Evolutionary conservation across 2,888 invertebrate species (phyloP).

Genomic region (Nycteola revayana): DNA sequence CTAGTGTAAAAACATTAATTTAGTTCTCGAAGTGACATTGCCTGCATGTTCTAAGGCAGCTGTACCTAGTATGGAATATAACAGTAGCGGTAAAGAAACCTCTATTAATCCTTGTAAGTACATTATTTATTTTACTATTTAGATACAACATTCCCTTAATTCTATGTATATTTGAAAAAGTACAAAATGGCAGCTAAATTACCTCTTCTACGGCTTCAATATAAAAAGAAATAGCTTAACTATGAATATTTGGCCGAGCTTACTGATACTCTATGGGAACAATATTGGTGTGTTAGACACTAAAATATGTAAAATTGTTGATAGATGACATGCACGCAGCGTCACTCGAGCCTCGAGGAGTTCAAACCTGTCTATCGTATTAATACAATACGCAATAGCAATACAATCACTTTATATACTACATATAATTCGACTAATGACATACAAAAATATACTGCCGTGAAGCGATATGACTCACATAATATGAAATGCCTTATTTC

Average conservation of each 20-base stretch:
- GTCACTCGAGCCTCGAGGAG: constrained; percentile 19
- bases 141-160: constrained; percentile 48
- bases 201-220: constrained; percentile 44
- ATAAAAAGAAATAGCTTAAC: constrained; percentile 37
- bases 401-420: constrained; percentile 29
- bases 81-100: constrained; percentile 43
- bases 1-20: constrained; percentile 24
- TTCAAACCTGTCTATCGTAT: constrained; percentile 44
- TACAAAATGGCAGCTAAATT: constrained; percentile 72
- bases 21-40: constrained; percentile 38
- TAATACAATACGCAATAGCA: constrained; percentile 28
- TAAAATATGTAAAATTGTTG: constrained; percentile 43
- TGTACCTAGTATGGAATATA: constrained; percentile 58
- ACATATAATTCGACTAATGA: constrained; percentile 6
- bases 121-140: constrained; percentile 41
- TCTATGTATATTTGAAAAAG: constrained; percentile 37
- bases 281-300: constrained; percentile 67
- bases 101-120: constrained; percentile 34
- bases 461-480: constrained; percentile 44
- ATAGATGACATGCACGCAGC: constrained; percentile 56
- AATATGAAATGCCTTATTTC: constrained; percentile 78
- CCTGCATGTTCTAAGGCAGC: constrained; percentile 66
- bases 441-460: constrained; percentile 43
- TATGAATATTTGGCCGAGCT: constrained; percentile 68
- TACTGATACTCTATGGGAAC: constrained; percentile 72